These are phyloP conservation scores for Daboia siamensis DNA, from an alignment of 2,113 vertebrate species.

Conservation along the genomic window DNA sequence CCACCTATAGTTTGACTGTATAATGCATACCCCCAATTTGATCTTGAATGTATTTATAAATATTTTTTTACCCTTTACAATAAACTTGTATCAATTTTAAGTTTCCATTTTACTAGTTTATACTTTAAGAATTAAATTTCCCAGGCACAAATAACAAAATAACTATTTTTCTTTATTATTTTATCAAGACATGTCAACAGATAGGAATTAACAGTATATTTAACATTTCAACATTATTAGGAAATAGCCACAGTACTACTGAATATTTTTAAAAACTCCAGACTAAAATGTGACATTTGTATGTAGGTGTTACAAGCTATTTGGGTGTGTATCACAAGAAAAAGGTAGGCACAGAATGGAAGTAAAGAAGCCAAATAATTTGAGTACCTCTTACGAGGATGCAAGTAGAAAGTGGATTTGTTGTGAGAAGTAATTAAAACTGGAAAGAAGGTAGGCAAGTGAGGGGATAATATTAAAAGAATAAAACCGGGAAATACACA, in stretches of 20 bases:
- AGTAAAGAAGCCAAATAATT: not conserved
- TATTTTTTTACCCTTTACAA: constrained; percentile 47
- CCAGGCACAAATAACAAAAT: constrained; percentile 56
- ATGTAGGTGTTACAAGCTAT: not conserved
- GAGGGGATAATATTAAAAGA: not conserved
- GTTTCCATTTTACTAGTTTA: constrained; percentile 11
- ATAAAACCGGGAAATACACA: not conserved
- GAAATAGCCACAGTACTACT: not conserved
- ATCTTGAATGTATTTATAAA: constrained; percentile 27
- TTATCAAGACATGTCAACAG: constrained; percentile 47
- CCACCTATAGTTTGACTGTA: not conserved
- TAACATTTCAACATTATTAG: constrained; percentile 22
- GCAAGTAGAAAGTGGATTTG: not conserved
- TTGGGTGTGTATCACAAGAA: not conserved
- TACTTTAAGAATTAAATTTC: constrained; percentile 58
- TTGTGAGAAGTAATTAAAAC: not conserved
- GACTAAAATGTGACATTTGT: not conserved
- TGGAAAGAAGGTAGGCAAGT: no score
- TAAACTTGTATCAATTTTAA: constrained; percentile 32
- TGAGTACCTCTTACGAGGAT: not conserved
- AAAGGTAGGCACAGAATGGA: not conserved
- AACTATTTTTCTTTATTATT: constrained; percentile 50
- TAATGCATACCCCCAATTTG: not conserved
- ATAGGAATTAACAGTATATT: constrained; percentile 37
- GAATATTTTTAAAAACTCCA: not conserved